These are phyloP conservation scores for Graptemys geographica DNA, from an alignment of 2,797 vertebrate species.

Conservation along the genomic window DNA sequence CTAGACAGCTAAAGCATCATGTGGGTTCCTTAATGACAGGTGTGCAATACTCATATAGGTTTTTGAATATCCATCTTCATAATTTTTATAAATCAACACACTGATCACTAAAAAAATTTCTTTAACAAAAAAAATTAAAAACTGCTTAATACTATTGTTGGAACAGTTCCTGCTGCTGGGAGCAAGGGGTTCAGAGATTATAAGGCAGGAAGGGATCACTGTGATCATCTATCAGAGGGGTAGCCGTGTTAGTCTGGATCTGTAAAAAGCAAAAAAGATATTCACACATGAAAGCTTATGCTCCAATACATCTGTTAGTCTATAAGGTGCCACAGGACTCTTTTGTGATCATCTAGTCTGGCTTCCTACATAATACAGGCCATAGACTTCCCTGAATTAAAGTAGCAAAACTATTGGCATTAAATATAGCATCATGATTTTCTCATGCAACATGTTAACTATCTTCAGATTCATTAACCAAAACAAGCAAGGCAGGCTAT, in stretches of 20 bases:
- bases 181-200: neutral
- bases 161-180: conserved; percentile 3
- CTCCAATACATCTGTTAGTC: no score
- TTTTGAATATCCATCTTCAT: neutral
- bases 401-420: neutral
- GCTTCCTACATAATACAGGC: neutral
- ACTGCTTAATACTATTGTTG: neutral
- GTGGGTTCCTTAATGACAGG: neutral
- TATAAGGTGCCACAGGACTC: no score
- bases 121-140: conserved; percentile 15
- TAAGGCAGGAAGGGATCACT: neutral
- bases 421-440: neutral
- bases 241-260: no score
- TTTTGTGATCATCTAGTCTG: neutral
- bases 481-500: neutral
- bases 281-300: no score
- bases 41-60: neutral
- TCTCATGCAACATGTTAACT: neutral
- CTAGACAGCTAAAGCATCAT: neutral
- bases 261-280: no score
- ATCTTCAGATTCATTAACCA: neutral
- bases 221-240: neutral
- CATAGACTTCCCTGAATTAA: neutral
- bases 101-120: conserved; percentile 13
- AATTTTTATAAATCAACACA: neutral